Percentiles rank a stretch among this genome's conserved stretches.
Evolutionary conservation across 2,888 invertebrate genomes (phyloP).

Genomic region (Pseudolycoriella hygida): DNA sequence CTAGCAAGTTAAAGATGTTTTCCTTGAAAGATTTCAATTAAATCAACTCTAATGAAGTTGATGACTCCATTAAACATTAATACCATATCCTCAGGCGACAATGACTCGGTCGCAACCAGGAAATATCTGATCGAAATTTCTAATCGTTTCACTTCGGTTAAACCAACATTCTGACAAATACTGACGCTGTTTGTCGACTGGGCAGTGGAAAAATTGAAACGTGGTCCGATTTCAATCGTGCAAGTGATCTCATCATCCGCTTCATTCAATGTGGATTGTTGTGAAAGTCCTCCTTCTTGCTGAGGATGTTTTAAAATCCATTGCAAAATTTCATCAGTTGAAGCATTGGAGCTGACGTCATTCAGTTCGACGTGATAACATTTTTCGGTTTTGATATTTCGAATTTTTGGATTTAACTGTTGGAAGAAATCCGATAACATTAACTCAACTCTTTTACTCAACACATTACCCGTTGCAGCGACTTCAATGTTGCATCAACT

Average conservation of each 20-base stretch:
- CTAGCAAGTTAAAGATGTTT: slow-evolving; percentile 41
- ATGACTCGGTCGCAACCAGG: slow-evolving; percentile 30
- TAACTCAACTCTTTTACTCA: no score
- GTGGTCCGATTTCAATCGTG: slow-evolving; percentile 78
- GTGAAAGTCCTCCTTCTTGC: slow-evolving; percentile 34
- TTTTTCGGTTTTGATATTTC: slow-evolving; percentile 45
- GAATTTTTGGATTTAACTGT: slow-evolving; percentile 28
- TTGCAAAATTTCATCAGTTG: slow-evolving; percentile 46
- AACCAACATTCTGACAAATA: slow-evolving; percentile 72
- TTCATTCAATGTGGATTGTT: slow-evolving; percentile 33
- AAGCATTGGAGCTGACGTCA: slow-evolving; percentile 19
- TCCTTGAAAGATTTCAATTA: slow-evolving; percentile 22
- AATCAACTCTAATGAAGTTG: background rate
- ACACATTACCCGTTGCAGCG: slow-evolving; percentile 31
- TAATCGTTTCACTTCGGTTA: slow-evolving; percentile 55
- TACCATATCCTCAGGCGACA: slow-evolving; percentile 24
- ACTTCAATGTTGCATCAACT: slow-evolving; percentile 35
- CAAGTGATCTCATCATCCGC: slow-evolving; percentile 26
- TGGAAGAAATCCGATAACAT: no score
- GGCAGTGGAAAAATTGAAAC: slow-evolving; percentile 86
- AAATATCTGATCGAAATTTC: slow-evolving; percentile 70
- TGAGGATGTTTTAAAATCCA: slow-evolving; percentile 68
- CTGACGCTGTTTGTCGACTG: slow-evolving; percentile 93
- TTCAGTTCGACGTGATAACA: slow-evolving; percentile 62
- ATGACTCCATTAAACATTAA: slow-evolving; percentile 5